Percentiles rank a stretch among this genome's conserved stretches.
These are phyloP conservation scores for Erynnis tages DNA, from an alignment of 2,888 invertebrate genomes.

Conservation along the genomic window DNA sequence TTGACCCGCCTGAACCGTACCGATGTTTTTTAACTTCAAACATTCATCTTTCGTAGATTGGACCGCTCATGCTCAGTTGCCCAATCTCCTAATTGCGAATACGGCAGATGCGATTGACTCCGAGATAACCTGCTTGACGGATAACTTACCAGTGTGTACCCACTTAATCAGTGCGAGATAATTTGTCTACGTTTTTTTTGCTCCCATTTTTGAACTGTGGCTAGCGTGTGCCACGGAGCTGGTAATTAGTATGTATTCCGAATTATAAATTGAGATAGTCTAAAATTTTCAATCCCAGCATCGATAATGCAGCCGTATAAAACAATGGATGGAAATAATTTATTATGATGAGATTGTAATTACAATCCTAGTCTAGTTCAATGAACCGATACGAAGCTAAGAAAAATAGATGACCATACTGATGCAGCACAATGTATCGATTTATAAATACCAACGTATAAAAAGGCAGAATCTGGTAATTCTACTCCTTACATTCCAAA, in stretches of 20 bases:
- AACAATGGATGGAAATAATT: conserved; percentile 14
- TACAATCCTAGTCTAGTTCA: conserved; percentile 13
- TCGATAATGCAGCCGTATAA: background rate
- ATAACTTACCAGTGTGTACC: conserved; percentile 32
- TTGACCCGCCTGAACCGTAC: conserved; percentile 32
- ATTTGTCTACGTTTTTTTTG: conserved; percentile 35
- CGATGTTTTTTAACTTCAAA: conserved; percentile 24
- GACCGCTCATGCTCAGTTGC: conserved; percentile 28
- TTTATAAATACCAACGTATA: conserved; percentile 20
- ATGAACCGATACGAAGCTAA: conserved; percentile 3
- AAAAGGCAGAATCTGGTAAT: conserved; percentile 28
- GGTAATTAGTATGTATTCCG: conserved; percentile 19
- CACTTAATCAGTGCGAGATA: conserved; percentile 34
- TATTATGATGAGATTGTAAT: conserved; percentile 17
- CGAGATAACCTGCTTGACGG: conserved; percentile 34
- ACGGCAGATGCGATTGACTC: conserved; percentile 35
- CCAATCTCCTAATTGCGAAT: conserved; percentile 34
- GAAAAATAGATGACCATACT: conserved; percentile 17
- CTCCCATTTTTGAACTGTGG: conserved; percentile 23
- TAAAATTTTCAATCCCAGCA: conserved; percentile 7
- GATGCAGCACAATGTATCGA: conserved; percentile 17
- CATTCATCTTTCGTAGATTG: conserved; percentile 27
- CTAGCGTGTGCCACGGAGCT: conserved; percentile 19
- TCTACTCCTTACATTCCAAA: conserved; percentile 27
- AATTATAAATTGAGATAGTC: conserved; percentile 18